phyloP scores from a whole-genome alignment of 2,113 vertebrate genomes.

The Machaerirhynchus nigripectus region DNA sequence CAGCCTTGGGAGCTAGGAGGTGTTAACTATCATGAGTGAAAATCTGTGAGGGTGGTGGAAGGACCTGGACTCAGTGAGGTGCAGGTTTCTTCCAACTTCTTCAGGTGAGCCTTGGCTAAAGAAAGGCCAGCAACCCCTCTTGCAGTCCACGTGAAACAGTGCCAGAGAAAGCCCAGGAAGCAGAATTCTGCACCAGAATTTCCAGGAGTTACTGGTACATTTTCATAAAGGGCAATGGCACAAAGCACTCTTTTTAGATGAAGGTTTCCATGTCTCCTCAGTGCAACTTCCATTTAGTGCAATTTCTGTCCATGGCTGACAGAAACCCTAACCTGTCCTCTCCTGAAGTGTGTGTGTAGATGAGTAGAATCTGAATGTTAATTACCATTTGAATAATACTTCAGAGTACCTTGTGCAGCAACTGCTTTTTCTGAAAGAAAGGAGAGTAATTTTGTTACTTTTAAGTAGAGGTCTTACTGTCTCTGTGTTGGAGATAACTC shows the following conservation, averaged over 20 bases:
- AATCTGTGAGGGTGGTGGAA: background rate
- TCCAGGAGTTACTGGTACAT: background rate
- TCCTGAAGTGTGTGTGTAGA: background rate
- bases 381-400: background rate
- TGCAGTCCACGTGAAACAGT: background rate
- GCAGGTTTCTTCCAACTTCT: background rate
- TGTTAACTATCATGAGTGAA: background rate
- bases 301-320: background rate
- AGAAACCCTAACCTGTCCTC: background rate
- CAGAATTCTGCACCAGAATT: background rate
- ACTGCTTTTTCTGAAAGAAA: background rate
- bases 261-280: background rate
- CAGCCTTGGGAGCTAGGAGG: background rate
- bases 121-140: background rate
- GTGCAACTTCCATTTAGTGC: background rate
- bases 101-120: background rate
- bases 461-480: background rate
- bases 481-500: background rate
- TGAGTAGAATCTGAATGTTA: background rate
- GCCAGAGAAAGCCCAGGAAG: background rate
- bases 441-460: background rate
- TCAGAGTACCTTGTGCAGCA: background rate
- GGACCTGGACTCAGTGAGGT: background rate
- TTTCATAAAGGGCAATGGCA: background rate
- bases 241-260: accelerated